Evolutionary conservation across 2,888 invertebrate species (phyloP).

Genomic region (Mythimna pallens): DNA sequence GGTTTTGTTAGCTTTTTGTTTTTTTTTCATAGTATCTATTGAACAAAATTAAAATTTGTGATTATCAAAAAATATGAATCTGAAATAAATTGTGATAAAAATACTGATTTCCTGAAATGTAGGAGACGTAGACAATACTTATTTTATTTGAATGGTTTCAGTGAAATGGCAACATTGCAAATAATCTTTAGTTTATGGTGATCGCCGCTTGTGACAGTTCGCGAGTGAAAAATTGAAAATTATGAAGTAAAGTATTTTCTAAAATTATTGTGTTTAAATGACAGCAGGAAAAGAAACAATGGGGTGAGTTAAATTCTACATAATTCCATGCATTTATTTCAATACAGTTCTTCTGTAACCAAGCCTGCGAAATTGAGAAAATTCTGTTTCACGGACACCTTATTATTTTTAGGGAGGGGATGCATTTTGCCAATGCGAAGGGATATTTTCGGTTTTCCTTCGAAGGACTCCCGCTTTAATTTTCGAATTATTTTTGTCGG

Average conservation of each 20-base stretch:
- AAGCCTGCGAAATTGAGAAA: constrained; percentile 62
- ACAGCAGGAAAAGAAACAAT: constrained; percentile 95
- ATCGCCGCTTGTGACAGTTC: constrained; percentile 82
- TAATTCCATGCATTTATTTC: constrained; percentile 52
- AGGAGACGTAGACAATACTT: constrained; percentile 38
- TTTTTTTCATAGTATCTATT: background rate
- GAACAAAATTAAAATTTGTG: no score
- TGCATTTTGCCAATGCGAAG: constrained; percentile 88
- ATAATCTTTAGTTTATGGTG: constrained; percentile 74
- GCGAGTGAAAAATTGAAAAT: constrained; percentile 78
- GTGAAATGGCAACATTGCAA: constrained; percentile 45
- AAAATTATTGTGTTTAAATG: constrained; percentile 91
- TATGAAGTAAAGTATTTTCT: constrained; percentile 83
- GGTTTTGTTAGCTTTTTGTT: background rate
- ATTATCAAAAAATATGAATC: background rate
- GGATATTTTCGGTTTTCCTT: constrained; percentile 83
- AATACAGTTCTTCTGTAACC: constrained; percentile 21
- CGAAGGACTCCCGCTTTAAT: constrained; percentile 49
- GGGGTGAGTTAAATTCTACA: constrained; percentile 91
- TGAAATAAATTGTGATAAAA: background rate
- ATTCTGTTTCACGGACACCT: constrained; percentile 78
- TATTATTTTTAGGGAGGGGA: constrained; percentile 90
- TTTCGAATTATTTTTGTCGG: constrained; percentile 39
- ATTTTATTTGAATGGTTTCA: background rate
- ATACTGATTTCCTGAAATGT: background rate